Percentiles rank a stretch among this genome's conserved stretches.
These are phyloP conservation scores for Geotrupes spiniger DNA, from an alignment of 2,888 invertebrate species.

Conservation along the genomic window DNA sequence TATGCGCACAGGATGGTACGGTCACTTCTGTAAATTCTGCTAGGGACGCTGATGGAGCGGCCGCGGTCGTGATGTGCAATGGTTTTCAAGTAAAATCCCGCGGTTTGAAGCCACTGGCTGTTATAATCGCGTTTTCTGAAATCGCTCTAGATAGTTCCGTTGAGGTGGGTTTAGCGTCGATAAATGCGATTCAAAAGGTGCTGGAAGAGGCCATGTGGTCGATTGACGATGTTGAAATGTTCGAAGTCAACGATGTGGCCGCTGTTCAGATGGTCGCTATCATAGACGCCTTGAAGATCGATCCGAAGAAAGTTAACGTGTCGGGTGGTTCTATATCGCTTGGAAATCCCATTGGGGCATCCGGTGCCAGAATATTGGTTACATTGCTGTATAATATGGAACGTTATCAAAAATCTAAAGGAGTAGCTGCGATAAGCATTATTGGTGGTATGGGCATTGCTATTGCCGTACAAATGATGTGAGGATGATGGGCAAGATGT, in stretches of 20 bases:
- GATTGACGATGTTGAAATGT: slow-evolving; percentile 73
- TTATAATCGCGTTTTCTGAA: slow-evolving; percentile 73
- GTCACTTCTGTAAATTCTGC: slow-evolving; percentile 80
- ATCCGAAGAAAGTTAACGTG: slow-evolving; percentile 68
- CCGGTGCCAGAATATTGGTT: slow-evolving; percentile 66
- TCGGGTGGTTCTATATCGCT: slow-evolving; percentile 80
- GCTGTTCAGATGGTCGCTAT: slow-evolving; percentile 72
- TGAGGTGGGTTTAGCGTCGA: slow-evolving; percentile 81
- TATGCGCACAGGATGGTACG: slow-evolving; percentile 63
- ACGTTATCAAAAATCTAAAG: slow-evolving; percentile 62
- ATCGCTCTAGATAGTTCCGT: slow-evolving; percentile 77
- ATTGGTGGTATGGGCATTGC: slow-evolving; percentile 91
- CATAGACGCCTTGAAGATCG: slow-evolving; percentile 61
- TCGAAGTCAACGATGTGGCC: slow-evolving; percentile 86
- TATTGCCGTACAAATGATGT: slow-evolving; percentile 64
- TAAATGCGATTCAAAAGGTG: slow-evolving; percentile 65
- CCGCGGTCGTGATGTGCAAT: slow-evolving; percentile 74
- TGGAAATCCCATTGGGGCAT: slow-evolving; percentile 82
- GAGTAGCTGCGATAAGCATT: slow-evolving; percentile 77
- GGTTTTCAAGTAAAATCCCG: slow-evolving; percentile 57
- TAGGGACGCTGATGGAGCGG: slow-evolving; percentile 86
- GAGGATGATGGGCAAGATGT: no score
- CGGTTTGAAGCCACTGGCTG: slow-evolving; percentile 63
- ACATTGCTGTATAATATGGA: slow-evolving; percentile 69
- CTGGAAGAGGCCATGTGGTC: slow-evolving; percentile 62